A percentile compares a stretch with the other conserved stretches of the same genome.
Evolutionary conservation across 2,797 vertebrate genomes (phyloP).

Genomic region (Lophius americanus): DNA sequence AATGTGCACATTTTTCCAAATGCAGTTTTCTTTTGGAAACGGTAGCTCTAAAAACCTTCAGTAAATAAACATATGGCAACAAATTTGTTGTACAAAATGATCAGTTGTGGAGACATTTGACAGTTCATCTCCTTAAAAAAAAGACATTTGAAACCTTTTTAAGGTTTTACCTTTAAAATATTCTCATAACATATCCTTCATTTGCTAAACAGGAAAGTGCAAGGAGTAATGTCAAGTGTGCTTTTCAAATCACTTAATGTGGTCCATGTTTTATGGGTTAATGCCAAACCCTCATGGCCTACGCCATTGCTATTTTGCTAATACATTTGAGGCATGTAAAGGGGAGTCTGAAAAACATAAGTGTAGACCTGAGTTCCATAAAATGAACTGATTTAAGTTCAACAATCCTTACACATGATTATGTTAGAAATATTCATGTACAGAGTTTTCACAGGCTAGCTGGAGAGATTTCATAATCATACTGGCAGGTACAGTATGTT

Average conservation of each 20-base stretch:
- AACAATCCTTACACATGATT: conserved; percentile 20
- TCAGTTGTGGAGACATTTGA: background rate
- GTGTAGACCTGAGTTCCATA: conserved; percentile 51
- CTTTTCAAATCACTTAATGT: background rate
- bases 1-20: background rate
- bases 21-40: conserved; percentile 4
- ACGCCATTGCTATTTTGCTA: background rate
- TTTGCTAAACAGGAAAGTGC: conserved; percentile 7
- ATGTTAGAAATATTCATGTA: conserved; percentile 37
- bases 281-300: conserved; percentile 3
- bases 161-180: background rate
- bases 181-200: background rate
- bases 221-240: background rate
- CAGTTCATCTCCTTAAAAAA: background rate
- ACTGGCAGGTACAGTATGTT: conserved; percentile 26
- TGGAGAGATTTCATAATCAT: conserved; percentile 8
- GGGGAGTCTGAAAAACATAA: conserved; percentile 4
- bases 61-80: conserved; percentile 13
- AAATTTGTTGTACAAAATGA: conserved; percentile 14
- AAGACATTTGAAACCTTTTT: background rate
- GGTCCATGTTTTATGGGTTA: conserved; percentile 1
- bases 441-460: conserved; percentile 49
- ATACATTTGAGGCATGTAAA: conserved; percentile 1
- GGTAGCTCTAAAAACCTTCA: background rate
- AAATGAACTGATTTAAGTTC: conserved; percentile 20